Evolutionary conservation across 2,888 invertebrate species (phyloP), one percentile per base, ranked within the genome.

Genomic region (Amphiduros pacificus): DNA sequence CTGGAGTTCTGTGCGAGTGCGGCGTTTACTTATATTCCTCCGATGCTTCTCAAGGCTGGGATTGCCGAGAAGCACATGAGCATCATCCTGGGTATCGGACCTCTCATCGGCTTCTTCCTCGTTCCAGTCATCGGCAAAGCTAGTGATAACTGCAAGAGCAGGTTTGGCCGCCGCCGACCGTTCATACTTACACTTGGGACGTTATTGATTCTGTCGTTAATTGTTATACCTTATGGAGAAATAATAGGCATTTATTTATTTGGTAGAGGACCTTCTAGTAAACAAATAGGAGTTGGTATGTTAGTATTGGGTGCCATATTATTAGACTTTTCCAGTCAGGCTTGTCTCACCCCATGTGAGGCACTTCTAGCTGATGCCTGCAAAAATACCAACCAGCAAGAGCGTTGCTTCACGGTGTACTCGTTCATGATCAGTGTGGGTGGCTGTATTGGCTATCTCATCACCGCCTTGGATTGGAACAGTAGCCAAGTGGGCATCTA

Each of bases 351-450:
- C 77, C 96, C 97, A 0, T 90, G 95, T 0, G 87, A 97, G 71
- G 94, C 96, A 49, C 93, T 94, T 84, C 87, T 97, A 0, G 87
- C 96, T 27, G 97, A 97, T 79, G 92, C 95, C 55, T 93, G 93
- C 61, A 55, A 92, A 71, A 91, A 72, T n/a, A 76, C 93, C 82
- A 93, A 93, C 85, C 95, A 96, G 79, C 94, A 96, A 76, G 94
- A 94, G 0, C 89, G 89, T 75, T 95, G 95, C 0, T 85, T 97
- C 24, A 95, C 94, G 73, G 93, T 95, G 1, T 97, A 97, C 79
- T 96, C 96, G 0, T 88, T 96, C 70, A 95, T 96, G 94, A 94
- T 96, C 9, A 96, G 96, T 2, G 84, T 94, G 0, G 97, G 97
- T 0, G 96, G 97, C 1, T 92, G 93, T 76, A 88, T 96, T 85